Percentiles rank a stretch among this genome's conserved stretches.
Conservation (phyloP, 2,113 vertebrate genomes). For the Notothenia coriiceps region DNA sequence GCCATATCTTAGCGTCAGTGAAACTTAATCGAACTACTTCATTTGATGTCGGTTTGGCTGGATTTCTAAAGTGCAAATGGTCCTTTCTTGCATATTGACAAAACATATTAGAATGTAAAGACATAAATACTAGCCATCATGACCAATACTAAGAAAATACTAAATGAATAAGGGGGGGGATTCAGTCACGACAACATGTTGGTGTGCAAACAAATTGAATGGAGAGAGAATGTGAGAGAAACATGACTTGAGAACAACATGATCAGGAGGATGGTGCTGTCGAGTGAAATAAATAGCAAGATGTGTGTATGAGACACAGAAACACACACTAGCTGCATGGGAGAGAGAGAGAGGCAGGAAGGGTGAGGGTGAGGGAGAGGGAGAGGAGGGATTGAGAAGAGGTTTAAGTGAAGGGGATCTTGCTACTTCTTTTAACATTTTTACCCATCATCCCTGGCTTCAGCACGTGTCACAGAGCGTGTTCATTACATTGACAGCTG, state of each 20-base stretch:
- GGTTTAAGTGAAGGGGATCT: constrained; percentile 50
- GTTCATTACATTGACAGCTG: constrained; percentile 77
- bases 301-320: background rate
- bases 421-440: background rate
- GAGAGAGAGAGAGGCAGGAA: background rate
- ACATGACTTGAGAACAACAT: background rate
- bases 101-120: no score
- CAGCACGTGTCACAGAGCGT: constrained; percentile 78
- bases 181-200: no score
- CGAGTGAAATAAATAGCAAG: background rate
- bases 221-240: background rate
- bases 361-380: constrained; percentile 8
- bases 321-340: constrained; percentile 19
- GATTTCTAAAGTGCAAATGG: background rate
- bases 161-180: background rate
- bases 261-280: constrained; percentile 8
- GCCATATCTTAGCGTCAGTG: background rate
- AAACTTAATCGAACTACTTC: background rate
- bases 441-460: constrained; percentile 73
- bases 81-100: background rate
- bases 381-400: background rate
- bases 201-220: background rate
- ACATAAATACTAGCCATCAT: no score
- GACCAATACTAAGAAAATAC: background rate
- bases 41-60: background rate